Evolutionary conservation across 1,140 invertebrate genomes (phyloP).

Genomic region (Chlorops oryzae): DNA sequence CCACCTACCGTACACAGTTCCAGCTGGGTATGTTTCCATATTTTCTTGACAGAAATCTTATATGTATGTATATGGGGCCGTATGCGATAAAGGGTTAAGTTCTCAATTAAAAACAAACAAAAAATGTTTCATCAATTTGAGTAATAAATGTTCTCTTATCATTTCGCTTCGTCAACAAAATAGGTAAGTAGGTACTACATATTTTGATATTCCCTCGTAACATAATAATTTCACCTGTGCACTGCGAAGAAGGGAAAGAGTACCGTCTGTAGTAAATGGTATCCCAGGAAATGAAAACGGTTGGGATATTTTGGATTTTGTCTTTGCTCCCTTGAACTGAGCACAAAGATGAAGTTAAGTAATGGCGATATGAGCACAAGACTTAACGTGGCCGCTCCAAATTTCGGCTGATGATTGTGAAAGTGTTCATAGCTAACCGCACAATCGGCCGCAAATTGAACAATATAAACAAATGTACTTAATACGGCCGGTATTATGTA

Average conservation of each 20-base stretch:
- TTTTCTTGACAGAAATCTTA: no score
- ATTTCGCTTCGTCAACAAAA: no score
- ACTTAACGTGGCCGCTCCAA: slow-evolving; percentile 28
- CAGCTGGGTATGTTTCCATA: no score
- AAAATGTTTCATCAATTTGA: no score
- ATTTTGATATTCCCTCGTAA: slow-evolving; percentile 14
- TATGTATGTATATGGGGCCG: no score
- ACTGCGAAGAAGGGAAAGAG: slow-evolving; percentile 62
- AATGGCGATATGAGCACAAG: slow-evolving; percentile 30
- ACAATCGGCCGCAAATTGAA: slow-evolving; percentile 50
- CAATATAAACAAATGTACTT: slow-evolving; percentile 48
- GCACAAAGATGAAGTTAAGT: slow-evolving; percentile 28
- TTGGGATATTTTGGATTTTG: slow-evolving; percentile 51
- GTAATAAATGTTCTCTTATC: no score
- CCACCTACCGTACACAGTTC: no score
- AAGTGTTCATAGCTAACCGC: slow-evolving; percentile 52
- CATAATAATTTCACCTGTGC: slow-evolving; percentile 63
- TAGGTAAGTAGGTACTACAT: no score
- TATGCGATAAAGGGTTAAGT: no score
- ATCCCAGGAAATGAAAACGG: slow-evolving; percentile 17
- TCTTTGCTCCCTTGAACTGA: slow-evolving; percentile 50
- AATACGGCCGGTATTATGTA: slow-evolving; percentile 50
- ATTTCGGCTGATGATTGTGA: slow-evolving; percentile 45
- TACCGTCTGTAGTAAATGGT: slow-evolving; percentile 50
- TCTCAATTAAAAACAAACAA: no score